Percentiles rank a stretch among this genome's conserved stretches.
Evolutionary conservation across 2,797 vertebrate species (phyloP).

Genomic region (Cryptoprocta ferox): DNA sequence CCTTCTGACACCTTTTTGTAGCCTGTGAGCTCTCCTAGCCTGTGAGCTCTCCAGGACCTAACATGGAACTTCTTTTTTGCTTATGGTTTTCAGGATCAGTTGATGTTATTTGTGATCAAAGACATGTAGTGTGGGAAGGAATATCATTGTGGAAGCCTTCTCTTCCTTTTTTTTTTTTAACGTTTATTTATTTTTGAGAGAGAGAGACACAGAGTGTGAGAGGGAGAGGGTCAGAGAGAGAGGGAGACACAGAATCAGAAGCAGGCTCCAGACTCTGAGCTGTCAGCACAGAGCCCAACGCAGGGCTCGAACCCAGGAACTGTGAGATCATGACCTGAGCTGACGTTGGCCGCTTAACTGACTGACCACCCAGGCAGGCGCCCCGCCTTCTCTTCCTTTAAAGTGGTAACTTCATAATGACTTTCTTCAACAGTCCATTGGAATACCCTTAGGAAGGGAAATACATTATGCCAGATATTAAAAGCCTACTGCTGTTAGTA

Average conservation of each 20-base stretch:
- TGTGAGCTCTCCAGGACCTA: not conserved
- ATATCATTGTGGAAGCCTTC: not conserved
- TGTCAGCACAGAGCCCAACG: too few relatives aligned
- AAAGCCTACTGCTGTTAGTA: not conserved
- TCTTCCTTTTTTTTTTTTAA: not conserved
- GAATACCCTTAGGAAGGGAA: not conserved
- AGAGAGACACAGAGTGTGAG: too few relatives aligned
- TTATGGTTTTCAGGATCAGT: not conserved
- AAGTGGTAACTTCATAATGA: not conserved
- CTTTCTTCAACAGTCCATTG: not conserved
- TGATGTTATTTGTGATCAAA: not conserved
- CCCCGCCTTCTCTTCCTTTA: not conserved
- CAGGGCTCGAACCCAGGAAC: too few relatives aligned
- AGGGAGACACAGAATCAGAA: too few relatives aligned
- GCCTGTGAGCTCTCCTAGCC: not conserved
- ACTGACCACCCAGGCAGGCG: too few relatives aligned
- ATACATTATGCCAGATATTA: not conserved
- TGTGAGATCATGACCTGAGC: too few relatives aligned
- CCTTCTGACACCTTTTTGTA: not conserved
- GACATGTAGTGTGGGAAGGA: not conserved
- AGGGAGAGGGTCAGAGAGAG: too few relatives aligned
- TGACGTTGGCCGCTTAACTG: too few relatives aligned
- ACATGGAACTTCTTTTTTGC: not conserved
- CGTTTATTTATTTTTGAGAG: too few relatives aligned
- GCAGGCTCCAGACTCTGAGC: too few relatives aligned